Conservation (phyloP, 2,888 invertebrate genomes). For the Drosophila antonietae region DNA sequence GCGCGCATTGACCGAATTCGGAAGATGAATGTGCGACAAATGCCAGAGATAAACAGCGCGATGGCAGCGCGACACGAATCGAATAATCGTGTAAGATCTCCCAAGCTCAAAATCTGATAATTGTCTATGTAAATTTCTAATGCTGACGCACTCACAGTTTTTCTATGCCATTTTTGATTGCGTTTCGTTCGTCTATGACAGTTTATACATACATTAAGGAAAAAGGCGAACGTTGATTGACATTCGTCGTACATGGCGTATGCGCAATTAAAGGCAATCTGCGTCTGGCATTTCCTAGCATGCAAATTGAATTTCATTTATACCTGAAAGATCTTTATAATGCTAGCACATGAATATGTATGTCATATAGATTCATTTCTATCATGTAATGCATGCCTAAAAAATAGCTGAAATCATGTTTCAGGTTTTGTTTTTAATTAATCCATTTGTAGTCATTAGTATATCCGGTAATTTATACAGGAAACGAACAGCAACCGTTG, state of each 20-base stretch:
- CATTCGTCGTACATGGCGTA: constrained; percentile 72
- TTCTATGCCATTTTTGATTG: constrained; percentile 39
- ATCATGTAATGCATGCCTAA: not conserved
- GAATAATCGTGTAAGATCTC: constrained; percentile 55
- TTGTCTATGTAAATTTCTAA: constrained; percentile 70
- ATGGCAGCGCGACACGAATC: constrained; percentile 48
- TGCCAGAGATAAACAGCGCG: constrained; percentile 40
- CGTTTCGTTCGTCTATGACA: constrained; percentile 34
- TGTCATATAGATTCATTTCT: not conserved
- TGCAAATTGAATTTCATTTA: constrained; percentile 48
- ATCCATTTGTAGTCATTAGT: constrained; percentile 71
- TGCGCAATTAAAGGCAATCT: constrained; percentile 72
- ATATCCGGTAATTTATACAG: constrained; percentile 67
- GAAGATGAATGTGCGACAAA: constrained; percentile 77
- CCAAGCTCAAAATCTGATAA: constrained; percentile 47
- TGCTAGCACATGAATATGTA: not conserved
- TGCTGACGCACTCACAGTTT: constrained; percentile 62
- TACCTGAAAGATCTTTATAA: constrained; percentile 1
- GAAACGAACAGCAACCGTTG: constrained; percentile 53
- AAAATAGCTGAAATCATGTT: constrained; percentile 25
- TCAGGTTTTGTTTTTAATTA: constrained; percentile 66
- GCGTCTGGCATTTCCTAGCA: constrained; percentile 62
- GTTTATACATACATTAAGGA: constrained; percentile 51
- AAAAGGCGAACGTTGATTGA: constrained; percentile 65
- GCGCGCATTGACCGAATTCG: constrained; percentile 71